phyloP scores from a whole-genome alignment of 1,140 invertebrate genomes.

The Aphis gossypii region DNA sequence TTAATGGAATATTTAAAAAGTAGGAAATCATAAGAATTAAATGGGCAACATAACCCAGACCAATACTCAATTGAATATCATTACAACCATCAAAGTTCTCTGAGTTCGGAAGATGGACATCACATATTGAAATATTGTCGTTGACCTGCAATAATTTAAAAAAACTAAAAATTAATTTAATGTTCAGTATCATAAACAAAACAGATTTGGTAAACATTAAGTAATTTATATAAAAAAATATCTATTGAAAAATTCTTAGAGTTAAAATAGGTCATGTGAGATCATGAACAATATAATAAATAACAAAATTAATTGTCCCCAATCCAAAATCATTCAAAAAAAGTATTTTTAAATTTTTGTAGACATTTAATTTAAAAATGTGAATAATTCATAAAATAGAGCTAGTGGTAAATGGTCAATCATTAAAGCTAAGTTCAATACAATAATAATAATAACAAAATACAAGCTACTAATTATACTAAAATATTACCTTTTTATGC shows the following conservation, averaged over 20 bases:
- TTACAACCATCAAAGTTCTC: constrained; percentile 70
- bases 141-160: constrained; percentile 62
- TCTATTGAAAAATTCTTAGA: background rate
- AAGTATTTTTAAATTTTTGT: background rate
- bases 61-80: constrained; percentile 75
- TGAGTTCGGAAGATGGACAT: constrained; percentile 78
- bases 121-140: constrained; percentile 73
- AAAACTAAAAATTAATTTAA: too few species aligned
- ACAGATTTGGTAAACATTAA: too few species aligned
- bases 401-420: background rate
- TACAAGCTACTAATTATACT: background rate
- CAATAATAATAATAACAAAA: background rate
- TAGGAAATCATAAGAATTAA: constrained; percentile 79
- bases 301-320: background rate
- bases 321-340: background rate
- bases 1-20: constrained; percentile 80
- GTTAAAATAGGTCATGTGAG: too few species aligned
- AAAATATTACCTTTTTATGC: background rate
- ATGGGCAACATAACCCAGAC: constrained; percentile 83
- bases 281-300: background rate
- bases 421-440: background rate
- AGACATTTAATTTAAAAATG: background rate
- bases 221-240: too few species aligned
- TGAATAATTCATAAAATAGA: background rate
- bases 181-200: too few species aligned